These are phyloP conservation scores for Chaetops frenatus DNA, from an alignment of 2,113 vertebrate species.

Conservation along the genomic window DNA sequence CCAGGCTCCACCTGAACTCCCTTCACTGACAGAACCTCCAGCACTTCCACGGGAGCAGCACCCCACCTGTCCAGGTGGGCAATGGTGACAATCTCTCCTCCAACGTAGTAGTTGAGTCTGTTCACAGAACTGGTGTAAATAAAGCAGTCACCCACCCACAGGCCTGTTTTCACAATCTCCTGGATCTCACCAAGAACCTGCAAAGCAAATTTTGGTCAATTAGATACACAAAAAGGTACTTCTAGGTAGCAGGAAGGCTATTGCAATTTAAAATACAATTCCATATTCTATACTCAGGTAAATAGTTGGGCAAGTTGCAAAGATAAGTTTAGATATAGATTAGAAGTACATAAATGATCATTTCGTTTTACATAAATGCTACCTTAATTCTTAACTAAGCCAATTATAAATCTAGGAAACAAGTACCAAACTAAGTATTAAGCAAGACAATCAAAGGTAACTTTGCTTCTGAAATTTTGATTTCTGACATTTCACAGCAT, in stretches of 20 bases:
- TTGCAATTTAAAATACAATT: not conserved
- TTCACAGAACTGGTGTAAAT: conserved; percentile 99
- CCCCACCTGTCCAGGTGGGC: conserved; percentile 94
- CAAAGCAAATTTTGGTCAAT: not conserved
- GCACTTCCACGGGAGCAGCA: not conserved
- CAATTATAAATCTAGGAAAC: not conserved
- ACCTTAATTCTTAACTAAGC: not conserved
- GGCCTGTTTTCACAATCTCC: conserved; percentile 95
- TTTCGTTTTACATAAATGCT: not conserved
- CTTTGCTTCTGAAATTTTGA: not conserved
- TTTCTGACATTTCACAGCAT: not conserved
- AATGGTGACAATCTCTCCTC: conserved; percentile 98
- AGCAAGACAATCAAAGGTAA: not conserved
- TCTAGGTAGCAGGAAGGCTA: not conserved
- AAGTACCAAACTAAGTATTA: not conserved
- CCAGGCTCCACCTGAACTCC: not conserved
- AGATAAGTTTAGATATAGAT: not conserved
- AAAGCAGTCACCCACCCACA: conserved; percentile 99
- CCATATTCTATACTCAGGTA: not conserved
- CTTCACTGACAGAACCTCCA: not conserved
- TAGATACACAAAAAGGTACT: not conserved
- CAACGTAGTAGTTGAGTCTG: conserved; percentile 96
- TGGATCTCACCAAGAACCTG: conserved; percentile 98
- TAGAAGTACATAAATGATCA: not conserved
- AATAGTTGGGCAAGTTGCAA: not conserved